Evolutionary conservation across 2,888 invertebrate genomes (phyloP), one percentile per base, ranked within the genome.

Genomic region (Andrena minutula): DNA sequence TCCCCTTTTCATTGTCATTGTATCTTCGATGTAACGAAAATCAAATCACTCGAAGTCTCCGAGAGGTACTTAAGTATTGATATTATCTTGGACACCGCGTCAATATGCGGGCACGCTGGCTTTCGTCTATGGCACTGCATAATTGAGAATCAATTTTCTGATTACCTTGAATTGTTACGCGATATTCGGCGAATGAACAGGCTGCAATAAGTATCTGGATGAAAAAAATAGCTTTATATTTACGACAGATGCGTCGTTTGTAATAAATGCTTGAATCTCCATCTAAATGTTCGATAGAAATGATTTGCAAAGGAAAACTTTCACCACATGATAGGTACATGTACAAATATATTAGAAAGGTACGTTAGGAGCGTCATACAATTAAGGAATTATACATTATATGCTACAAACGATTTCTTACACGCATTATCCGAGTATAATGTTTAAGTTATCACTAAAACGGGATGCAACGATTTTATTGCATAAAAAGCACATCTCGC

Each of bases 91-190:
- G 12, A 41, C 41, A 41, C 41, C 41, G 41, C 41, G 41, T 4
- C 41, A 41, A 16, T 41, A 41, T 41, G 4, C 41, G 41, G 16
- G 1, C 16, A 41, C 41, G 41, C 16, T 41, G 41, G 16, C 41
- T 41, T 41, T 63, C 12, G 32, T n/a, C 12, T 76, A 86, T 77
- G 84, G 79, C 79, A 83, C 84, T 65, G 53, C 30, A 26, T 12
- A 83, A 65, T 47, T 49, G 74, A 84, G 64, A 63, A 60, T 61
- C 26, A 20, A 63, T 63, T 60, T 53, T 23, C 41, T 63, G 61
- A 47, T 70, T 58, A 63, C 64, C 60, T 73, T 58, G 60, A 68
- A 85, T 70, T 41, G n/a, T 23, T 51, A 64, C 41, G 49, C 60
- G 30, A 70, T 63, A 63, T 41, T 26, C 10, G 23, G 41, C 20